A percentile compares a stretch with the other conserved stretches of the same genome.
These are phyloP conservation scores for human DNA, from an alignment of 2,113 vertebrate genomes.

Conservation along the genomic window GRCh38 chr19:31111501-31112000, in stretches of 20 bases:
- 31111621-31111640: conserved; percentile 78
- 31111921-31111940: background rate
- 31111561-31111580: conserved; percentile 54
- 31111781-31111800: conserved; percentile 50
- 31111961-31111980: fast-evolving
- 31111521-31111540: conserved; percentile 66
- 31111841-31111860: background rate
- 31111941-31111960: background rate
- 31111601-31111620: conserved; percentile 76
- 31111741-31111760: conserved; percentile 68
- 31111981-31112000: background rate
- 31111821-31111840: background rate
- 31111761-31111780: background rate
- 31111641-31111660: background rate
- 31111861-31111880: background rate
- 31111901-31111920: background rate
- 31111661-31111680: conserved; percentile 80
- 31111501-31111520: conserved; percentile 62
- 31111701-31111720: too few relatives aligned
- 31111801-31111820: conserved; percentile 28
- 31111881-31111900: background rate
- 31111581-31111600: conserved; percentile 62
- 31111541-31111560: conserved; percentile 51
- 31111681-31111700: conserved; percentile 25
- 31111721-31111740: conserved; percentile 74